Conservation (phyloP, 2,797 vertebrate species). For the Notamacropus eugenii region DNA sequence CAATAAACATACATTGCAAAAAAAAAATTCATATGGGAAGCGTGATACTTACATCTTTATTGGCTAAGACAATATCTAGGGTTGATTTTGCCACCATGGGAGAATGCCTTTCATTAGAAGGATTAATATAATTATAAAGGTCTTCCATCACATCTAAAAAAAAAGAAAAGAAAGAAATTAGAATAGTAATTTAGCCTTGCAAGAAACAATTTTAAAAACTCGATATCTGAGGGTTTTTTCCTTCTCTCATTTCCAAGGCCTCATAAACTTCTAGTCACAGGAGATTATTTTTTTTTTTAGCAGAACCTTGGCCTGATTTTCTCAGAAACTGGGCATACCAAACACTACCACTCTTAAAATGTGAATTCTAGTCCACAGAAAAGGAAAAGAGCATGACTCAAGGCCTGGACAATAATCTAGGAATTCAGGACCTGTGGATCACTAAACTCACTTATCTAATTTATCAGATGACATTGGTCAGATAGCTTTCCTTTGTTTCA, state of each 20-base stretch:
- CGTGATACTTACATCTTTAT: constrained; percentile 92
- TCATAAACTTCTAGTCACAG: background rate
- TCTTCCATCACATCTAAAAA: constrained; percentile 96
- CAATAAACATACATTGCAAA: accelerated
- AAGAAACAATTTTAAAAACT: constrained; percentile 42
- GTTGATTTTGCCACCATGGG: constrained; percentile 96
- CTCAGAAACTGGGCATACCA: background rate
- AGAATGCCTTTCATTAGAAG: constrained; percentile 91
- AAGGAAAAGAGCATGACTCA: constrained; percentile 3
- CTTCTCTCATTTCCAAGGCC: background rate
- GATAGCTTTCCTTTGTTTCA: constrained; percentile 31
- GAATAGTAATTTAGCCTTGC: constrained; percentile 24
- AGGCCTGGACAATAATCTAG: background rate
- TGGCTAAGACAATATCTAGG: constrained; percentile 90
- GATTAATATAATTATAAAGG: constrained; percentile 95
- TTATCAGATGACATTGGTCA: background rate
- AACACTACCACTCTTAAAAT: background rate
- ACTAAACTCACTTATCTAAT: constrained; percentile 18
- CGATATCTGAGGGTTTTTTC: background rate
- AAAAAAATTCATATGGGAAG: constrained; percentile 44
- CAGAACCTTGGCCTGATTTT: background rate
- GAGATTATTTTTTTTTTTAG: background rate
- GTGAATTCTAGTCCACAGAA: constrained; percentile 22
- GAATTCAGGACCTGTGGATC: constrained; percentile 36
- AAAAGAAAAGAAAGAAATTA: constrained; percentile 35